Percentiles rank a stretch among this genome's conserved stretches.
phyloP scores from a whole-genome alignment of 2,113 vertebrate genomes.

The Cervus canadensis region DNA sequence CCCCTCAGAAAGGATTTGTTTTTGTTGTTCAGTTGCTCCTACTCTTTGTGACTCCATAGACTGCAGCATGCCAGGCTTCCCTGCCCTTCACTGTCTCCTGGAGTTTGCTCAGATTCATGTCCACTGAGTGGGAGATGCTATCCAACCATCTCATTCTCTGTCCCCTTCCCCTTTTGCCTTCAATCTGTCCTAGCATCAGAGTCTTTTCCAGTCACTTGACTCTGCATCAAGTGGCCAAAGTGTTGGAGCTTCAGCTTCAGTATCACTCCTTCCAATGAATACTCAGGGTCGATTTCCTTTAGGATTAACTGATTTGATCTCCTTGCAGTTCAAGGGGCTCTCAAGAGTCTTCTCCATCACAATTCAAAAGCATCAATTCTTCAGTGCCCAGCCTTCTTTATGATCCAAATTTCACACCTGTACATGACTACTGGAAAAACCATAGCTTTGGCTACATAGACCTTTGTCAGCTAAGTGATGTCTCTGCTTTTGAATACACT shows the following conservation, averaged over 20 bases:
- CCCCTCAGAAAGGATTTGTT: not conserved
- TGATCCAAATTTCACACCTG: not conserved
- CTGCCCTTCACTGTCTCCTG: not conserved
- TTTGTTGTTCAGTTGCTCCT: not conserved
- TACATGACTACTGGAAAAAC: not conserved
- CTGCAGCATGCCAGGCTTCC: not conserved
- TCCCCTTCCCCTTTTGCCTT: not conserved
- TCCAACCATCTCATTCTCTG: not conserved
- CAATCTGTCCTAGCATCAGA: not conserved
- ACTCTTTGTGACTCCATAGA: not conserved
- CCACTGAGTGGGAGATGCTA: not conserved
- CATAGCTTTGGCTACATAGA: not conserved
- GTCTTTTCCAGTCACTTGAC: not conserved
- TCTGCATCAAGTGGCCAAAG: not conserved
- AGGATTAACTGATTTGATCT: not conserved
- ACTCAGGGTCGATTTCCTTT: not conserved
- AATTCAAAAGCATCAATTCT: not conserved
- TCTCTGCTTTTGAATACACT: not conserved
- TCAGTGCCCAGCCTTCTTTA: not conserved
- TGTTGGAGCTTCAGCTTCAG: not conserved
- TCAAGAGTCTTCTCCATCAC: not conserved
- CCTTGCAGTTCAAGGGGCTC: not conserved
- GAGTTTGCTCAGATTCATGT: not conserved
- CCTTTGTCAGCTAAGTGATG: not conserved
- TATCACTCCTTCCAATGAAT: not conserved